Percentiles rank a stretch among this genome's conserved stretches.
Evolutionary conservation across 1,140 invertebrate species (phyloP).

Genomic region (Drosophila asahinai): DNA sequence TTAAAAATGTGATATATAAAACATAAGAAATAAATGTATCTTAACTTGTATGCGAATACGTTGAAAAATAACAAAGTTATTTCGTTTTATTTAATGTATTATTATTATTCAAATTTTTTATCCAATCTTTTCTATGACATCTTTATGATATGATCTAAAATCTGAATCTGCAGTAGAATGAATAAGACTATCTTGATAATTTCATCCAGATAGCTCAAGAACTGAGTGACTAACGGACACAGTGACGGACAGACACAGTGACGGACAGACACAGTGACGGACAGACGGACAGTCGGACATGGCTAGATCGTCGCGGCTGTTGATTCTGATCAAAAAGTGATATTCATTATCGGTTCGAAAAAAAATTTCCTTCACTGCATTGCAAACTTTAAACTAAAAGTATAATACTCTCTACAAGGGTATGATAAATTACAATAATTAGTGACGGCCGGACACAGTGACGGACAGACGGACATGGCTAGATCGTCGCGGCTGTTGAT

Average conservation of each 20-base stretch:
- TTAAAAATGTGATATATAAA: not conserved
- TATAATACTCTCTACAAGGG: not conserved
- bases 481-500: not conserved
- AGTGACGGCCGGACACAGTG: not conserved
- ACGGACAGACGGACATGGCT: not conserved
- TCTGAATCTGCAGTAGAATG: too few relatives aligned
- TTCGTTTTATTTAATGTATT: too few relatives aligned
- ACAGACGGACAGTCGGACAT: not conserved
- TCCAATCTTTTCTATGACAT: too few relatives aligned
- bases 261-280: not conserved
- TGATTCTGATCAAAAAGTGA: not conserved
- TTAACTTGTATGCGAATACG: too few relatives aligned
- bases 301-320: not conserved
- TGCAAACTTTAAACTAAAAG: too few relatives aligned
- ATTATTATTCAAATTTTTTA: too few relatives aligned
- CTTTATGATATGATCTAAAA: too few relatives aligned
- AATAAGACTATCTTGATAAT: too few relatives aligned
- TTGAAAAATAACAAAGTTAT: too few relatives aligned
- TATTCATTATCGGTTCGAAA: too few relatives aligned
- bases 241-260: not conserved
- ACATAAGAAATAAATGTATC: too few relatives aligned
- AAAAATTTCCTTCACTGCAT: too few relatives aligned
- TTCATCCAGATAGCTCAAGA: not conserved
- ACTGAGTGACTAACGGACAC: not conserved
- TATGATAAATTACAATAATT: slow-evolving; percentile 6